Evolutionary conservation across 2,888 invertebrate species (phyloP).

Genomic region (Drosophila dives): DNA sequence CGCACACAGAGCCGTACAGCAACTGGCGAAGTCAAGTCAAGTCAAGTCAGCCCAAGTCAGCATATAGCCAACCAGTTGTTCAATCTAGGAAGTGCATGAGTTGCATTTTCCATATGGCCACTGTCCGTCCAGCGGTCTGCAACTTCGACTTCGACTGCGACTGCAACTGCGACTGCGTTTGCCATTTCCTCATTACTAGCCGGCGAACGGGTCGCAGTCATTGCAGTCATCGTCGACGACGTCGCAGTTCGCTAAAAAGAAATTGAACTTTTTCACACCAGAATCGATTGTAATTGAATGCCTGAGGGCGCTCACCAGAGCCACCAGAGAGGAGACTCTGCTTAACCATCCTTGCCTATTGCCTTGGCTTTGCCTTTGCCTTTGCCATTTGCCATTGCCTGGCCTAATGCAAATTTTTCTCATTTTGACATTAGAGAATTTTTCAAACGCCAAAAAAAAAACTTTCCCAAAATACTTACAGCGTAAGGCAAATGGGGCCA

Average conservation of each 20-base stretch:
- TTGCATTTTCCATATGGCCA: constrained; percentile 81
- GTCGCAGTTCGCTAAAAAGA: constrained; percentile 67
- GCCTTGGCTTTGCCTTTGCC: constrained; percentile 26
- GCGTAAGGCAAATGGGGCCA: constrained; percentile 67
- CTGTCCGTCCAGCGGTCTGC: constrained; percentile 37
- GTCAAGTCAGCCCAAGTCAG: constrained; percentile 61
- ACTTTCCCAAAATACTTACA: constrained; percentile 59
- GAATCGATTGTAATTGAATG: constrained; percentile 83
- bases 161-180: constrained; percentile 52
- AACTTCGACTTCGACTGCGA: constrained; percentile 60
- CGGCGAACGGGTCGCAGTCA: constrained; percentile 66
- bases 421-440: constrained; percentile 66
- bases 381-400: constrained; percentile 25
- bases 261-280: constrained; percentile 84
- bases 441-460: constrained; percentile 60
- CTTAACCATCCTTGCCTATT: constrained; percentile 32
- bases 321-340: constrained; percentile 58
- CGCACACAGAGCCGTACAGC: constrained; percentile 22
- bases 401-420: constrained; percentile 66
- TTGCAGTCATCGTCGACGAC: constrained; percentile 20
- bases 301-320: constrained; percentile 67
- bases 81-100: constrained; percentile 82
- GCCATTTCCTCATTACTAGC: constrained; percentile 78
- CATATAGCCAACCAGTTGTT: constrained; percentile 76
- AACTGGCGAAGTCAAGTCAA: constrained; percentile 45